Conservation (phyloP, 23 tunicate genomes). For the Ascidia mentula region DNA sequence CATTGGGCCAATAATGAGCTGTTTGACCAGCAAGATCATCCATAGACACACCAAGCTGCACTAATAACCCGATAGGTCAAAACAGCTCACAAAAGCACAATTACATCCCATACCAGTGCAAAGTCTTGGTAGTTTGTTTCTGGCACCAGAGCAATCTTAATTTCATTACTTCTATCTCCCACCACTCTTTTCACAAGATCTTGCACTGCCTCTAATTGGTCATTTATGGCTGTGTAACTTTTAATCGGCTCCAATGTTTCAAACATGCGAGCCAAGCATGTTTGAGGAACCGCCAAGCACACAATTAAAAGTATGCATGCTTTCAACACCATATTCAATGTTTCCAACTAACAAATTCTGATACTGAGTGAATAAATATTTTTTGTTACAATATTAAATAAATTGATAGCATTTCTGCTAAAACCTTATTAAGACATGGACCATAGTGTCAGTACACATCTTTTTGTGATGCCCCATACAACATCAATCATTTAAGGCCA, state of each 20-base stretch:
- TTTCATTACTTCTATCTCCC: conserved; percentile 59
- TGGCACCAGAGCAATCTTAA: conserved; percentile 31
- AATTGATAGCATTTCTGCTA: too few species aligned
- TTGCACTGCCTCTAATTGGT: conserved; percentile 52
- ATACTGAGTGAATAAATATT: too few species aligned
- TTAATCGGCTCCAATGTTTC: conserved; percentile 35
- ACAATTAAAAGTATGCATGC: not conserved
- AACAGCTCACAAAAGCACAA: not conserved
- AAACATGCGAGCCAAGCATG: not conserved
- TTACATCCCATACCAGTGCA: conserved; percentile 9
- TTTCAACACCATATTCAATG: not conserved
- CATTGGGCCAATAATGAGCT: too few species aligned
- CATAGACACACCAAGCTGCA: not conserved
- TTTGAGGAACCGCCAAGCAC: not conserved
- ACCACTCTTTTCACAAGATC: conserved; percentile 46
- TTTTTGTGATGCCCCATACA: too few species aligned
- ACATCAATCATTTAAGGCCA: too few species aligned
- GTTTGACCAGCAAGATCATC: not conserved
- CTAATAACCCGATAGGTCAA: too few species aligned
- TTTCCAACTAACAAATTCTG: too few species aligned
- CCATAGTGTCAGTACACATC: too few species aligned
- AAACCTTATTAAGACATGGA: too few species aligned
- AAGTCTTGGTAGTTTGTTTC: not conserved
- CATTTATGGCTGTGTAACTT: conserved; percentile 31
- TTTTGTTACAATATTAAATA: too few species aligned